phyloP scores from a whole-genome alignment of 2,113 vertebrate genomes.

The Caranx ignobilis region DNA sequence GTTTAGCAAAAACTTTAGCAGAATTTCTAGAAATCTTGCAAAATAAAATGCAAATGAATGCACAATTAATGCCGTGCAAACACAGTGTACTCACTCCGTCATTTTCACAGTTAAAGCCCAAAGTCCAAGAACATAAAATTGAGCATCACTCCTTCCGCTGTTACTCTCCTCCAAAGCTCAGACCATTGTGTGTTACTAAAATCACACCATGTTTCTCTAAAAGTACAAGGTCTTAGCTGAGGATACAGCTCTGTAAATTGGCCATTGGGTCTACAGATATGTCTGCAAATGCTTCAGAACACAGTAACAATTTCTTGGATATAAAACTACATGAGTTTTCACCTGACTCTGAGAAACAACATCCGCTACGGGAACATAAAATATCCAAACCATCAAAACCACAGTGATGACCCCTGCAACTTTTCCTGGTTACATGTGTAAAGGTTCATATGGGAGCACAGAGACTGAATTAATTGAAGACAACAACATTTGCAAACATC shows the following conservation, averaged over 20 bases:
- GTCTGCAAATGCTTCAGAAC: too few relatives aligned
- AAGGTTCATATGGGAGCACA: not conserved
- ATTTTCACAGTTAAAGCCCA: not conserved
- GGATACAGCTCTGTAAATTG: not conserved
- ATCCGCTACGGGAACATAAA: not conserved
- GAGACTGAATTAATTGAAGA: not conserved
- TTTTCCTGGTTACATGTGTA: not conserved
- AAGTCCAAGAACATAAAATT: not conserved
- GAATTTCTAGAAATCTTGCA: too few relatives aligned
- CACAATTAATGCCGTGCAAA: not conserved
- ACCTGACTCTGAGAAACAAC: constrained; percentile 7
- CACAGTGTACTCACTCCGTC: not conserved
- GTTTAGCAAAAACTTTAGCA: too few relatives aligned
- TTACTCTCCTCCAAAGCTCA: not conserved
- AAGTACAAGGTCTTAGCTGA: not conserved
- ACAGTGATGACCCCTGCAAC: not conserved
- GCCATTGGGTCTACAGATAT: too few relatives aligned
- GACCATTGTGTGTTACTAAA: not conserved
- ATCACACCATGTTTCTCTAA: not conserved
- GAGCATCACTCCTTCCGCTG: not conserved
- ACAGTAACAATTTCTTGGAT: not conserved
- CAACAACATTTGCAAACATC: constrained; percentile 3
- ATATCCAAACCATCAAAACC: not conserved
- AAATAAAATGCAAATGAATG: not conserved
- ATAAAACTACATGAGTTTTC: not conserved